phyloP scores from a whole-genome alignment of 2,888 invertebrate genomes.

The Teleogryllus oceanicus region DNA sequence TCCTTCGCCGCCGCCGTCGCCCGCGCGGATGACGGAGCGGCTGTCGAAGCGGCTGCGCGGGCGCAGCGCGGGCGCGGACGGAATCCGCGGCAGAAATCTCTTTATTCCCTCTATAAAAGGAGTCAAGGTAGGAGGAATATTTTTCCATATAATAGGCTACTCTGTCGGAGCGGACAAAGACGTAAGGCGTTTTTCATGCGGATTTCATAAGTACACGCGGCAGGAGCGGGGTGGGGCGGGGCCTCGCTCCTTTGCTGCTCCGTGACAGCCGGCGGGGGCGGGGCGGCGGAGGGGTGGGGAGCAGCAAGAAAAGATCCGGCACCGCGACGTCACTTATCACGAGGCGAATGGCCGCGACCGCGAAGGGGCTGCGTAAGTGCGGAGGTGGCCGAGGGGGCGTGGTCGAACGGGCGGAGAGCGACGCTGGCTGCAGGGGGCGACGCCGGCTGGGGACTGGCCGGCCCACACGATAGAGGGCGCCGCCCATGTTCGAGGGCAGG shows the following conservation, averaged over 20 bases:
- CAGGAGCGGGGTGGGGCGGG: neutral
- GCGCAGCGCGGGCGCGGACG: neutral
- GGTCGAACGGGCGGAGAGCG: no score
- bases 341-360: no score
- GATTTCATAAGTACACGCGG: constrained; percentile 18
- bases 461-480: no score
- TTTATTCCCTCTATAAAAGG: constrained; percentile 18
- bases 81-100: constrained; percentile 18
- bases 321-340: no score
- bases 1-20: neutral
- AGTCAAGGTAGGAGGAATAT: constrained; percentile 18
- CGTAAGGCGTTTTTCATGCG: constrained; percentile 18
- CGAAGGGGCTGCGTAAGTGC: no score
- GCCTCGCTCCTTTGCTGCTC: neutral
- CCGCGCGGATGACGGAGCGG: neutral
- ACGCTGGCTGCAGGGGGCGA: no score
- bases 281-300: neutral
- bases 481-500: neutral
- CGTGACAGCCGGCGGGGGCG: neutral
- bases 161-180: constrained; percentile 18
- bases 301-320: neutral
- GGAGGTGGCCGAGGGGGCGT: no score
- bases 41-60: neutral
- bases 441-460: no score
- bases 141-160: constrained; percentile 18